A percentile compares a stretch with the other conserved stretches of the same genome.
These are phyloP conservation scores for Otolemur crassicaudatus DNA, from an alignment of 2,797 vertebrate genomes.

Conservation along the genomic window DNA sequence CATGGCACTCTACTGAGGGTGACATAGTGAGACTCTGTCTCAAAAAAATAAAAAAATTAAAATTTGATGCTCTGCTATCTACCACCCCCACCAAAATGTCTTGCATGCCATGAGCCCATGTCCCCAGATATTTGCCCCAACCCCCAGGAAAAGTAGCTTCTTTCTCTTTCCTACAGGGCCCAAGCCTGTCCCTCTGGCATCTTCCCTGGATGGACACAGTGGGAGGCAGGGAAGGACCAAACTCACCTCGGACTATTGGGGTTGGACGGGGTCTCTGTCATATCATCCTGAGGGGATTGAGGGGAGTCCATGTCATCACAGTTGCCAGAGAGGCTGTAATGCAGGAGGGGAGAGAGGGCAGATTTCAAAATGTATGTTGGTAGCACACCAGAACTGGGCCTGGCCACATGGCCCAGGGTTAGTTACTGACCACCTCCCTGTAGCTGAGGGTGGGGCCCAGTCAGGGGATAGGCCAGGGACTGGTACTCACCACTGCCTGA, in stretches of 20 bases:
- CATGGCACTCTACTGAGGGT: no score
- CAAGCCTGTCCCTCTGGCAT: not conserved
- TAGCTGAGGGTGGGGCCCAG: not conserved
- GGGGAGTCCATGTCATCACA: constrained; percentile 91
- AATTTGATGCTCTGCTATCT: not conserved
- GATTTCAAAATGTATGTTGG: not conserved
- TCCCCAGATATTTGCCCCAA: not conserved
- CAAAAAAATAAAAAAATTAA: not conserved
- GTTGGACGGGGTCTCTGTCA: constrained; percentile 88
- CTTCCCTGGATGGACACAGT: not conserved
- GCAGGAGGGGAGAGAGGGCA: not conserved
- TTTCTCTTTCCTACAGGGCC: not conserved
- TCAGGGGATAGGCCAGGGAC: not conserved
- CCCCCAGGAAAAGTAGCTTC: not conserved
- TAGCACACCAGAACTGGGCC: not conserved
- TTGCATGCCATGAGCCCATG: not conserved
- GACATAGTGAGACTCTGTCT: no score
- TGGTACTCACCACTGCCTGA: constrained; percentile 86
- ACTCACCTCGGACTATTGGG: constrained; percentile 86
- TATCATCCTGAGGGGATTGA: constrained; percentile 89
- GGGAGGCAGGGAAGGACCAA: not conserved
- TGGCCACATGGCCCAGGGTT: not conserved
- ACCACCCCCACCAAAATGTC: not conserved
- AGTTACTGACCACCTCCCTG: rapidly evolving
- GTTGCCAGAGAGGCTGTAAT: constrained; percentile 83